Percentiles rank a stretch among this genome's conserved stretches.
phyloP scores from a whole-genome alignment of 2,797 vertebrate genomes.

The Sebastolobus altivelis region DNA sequence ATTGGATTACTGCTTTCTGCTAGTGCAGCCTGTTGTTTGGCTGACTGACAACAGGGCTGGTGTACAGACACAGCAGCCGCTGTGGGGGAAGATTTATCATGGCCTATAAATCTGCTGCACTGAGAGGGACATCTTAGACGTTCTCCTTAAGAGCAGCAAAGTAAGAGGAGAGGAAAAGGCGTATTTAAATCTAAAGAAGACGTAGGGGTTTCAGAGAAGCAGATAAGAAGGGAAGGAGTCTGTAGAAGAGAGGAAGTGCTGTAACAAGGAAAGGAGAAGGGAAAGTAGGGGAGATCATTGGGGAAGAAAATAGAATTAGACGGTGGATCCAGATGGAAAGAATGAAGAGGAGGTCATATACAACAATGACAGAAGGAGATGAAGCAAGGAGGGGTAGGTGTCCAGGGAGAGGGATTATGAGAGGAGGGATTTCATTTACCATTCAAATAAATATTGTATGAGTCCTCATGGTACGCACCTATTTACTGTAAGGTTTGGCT shows the following conservation, averaged over 20 bases:
- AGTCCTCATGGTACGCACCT: background rate
- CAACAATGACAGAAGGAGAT: background rate
- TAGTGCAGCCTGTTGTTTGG: conserved; percentile 73
- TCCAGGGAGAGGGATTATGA: background rate
- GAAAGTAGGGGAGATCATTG: background rate
- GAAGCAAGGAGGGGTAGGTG: background rate
- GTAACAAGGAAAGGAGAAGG: conserved; percentile 14
- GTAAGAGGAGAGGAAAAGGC: conserved; percentile 10
- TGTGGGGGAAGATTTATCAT: conserved; percentile 64
- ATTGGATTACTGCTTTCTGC: conserved; percentile 78
- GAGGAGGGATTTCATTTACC: background rate
- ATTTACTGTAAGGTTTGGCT: conserved; percentile 3
- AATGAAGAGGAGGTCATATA: background rate
- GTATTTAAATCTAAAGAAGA: conserved; percentile 26
- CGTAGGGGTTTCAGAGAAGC: conserved; percentile 2
- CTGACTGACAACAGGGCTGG: conserved; percentile 65
- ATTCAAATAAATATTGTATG: background rate
- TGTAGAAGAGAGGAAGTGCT: conserved; percentile 35
- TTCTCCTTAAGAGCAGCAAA: conserved; percentile 37
- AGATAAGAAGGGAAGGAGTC: conserved; percentile 21
- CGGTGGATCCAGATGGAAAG: background rate
- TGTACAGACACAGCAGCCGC: conserved; percentile 61
- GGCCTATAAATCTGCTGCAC: conserved; percentile 65
- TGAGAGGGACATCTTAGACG: conserved; percentile 40
- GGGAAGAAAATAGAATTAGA: background rate